A percentile compares a stretch with the other conserved stretches of the same genome.
Evolutionary conservation across 2,888 invertebrate genomes (phyloP).

Genomic region (Hemithea aestivaria): DNA sequence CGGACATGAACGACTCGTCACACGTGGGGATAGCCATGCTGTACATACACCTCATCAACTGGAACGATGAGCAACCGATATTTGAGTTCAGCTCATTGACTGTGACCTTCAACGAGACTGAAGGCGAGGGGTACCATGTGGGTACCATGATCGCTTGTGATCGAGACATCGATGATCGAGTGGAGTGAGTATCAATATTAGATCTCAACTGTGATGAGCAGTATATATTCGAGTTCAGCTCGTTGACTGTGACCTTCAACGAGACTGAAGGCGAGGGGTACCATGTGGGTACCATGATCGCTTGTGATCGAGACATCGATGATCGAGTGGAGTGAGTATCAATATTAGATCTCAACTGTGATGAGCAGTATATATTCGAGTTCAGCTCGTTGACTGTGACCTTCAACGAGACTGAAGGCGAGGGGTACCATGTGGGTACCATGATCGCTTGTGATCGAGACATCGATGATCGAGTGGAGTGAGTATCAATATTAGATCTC

Average conservation of each 20-base stretch:
- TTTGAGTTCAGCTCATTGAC: constrained; percentile 64
- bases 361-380: constrained; percentile 79
- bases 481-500: constrained; percentile 35
- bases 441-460: constrained; percentile 81
- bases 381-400: constrained; percentile 45
- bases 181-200: constrained; percentile 67
- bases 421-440: constrained; percentile 65
- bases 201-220: constrained; percentile 39
- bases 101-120: constrained; percentile 77
- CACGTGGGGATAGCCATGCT: constrained; percentile 55
- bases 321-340: constrained; percentile 78
- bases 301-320: constrained; percentile 80
- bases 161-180: constrained; percentile 79
- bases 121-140: constrained; percentile 65
- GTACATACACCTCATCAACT: constrained; percentile 78
- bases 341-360: not conserved
- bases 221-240: constrained; percentile 77
- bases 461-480: constrained; percentile 79
- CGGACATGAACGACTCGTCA: constrained; percentile 44
- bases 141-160: constrained; percentile 78
- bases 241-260: constrained; percentile 56
- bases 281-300: constrained; percentile 73
- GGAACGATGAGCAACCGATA: constrained; percentile 85
- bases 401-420: constrained; percentile 78
- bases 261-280: constrained; percentile 77